These are phyloP conservation scores for Etia nguti DNA, from an alignment of 2,113 vertebrate species.

Conservation along the genomic window DNA sequence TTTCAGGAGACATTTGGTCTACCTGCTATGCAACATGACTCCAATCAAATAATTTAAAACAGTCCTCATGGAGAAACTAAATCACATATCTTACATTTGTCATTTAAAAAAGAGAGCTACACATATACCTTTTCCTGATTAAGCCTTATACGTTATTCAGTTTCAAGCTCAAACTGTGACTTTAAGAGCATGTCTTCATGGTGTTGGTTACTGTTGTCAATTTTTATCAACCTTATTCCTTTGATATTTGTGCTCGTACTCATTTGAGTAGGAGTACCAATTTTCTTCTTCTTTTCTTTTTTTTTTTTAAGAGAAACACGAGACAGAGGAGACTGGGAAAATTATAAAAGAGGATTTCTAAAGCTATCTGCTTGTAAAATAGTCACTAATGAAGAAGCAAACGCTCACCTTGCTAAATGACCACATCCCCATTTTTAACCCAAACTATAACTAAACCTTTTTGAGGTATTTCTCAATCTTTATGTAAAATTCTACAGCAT, in stretches of 20 bases:
- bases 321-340: neutral
- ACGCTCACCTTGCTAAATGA: neutral
- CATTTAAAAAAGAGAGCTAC: neutral
- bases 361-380: neutral
- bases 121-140: neutral
- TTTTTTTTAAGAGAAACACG: neutral
- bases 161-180: too few relatives aligned
- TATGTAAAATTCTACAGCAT: neutral
- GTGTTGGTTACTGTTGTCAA: neutral
- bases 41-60: neutral
- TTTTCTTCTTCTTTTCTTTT: neutral
- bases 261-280: neutral
- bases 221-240: neutral
- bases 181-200: too few relatives aligned
- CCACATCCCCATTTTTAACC: neutral
- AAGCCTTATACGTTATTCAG: neutral
- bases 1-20: neutral
- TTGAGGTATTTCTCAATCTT: neutral
- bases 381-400: fast-evolving
- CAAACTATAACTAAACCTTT: neutral
- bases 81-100: neutral
- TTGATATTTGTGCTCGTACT: neutral
- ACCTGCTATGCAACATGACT: neutral
- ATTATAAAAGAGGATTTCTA: neutral
- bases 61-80: neutral